Evolutionary conservation across 2,113 vertebrate genomes (phyloP), one percentile per base, ranked within the genome.

Genomic region (Tragelaphus buxtoni): DNA sequence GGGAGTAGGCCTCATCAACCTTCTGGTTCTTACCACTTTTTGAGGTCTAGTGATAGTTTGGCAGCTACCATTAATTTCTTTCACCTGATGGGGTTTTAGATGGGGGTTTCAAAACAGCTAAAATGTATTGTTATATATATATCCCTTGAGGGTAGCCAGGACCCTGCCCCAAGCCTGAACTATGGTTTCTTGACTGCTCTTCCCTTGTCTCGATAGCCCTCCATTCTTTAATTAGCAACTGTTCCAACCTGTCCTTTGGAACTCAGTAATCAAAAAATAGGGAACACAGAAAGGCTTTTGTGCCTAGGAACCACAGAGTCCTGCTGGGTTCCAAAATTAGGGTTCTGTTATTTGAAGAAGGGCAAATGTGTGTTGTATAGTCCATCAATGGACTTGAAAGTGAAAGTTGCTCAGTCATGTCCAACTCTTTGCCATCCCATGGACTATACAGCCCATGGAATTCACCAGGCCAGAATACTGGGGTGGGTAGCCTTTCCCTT

Each of bases 371-470:
- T 47, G 7, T 53, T 14, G 3, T 55, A 26, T 18, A 58, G n/a
- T 47, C 30, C 9, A 26, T 92, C 4, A 35, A 35, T 39, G 65
- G 65, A 22, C n/a, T 39, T 72, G 18, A 72, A 72, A 39, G 9
- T 39, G 65, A 69, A 69, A 69, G 18, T 22, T 0, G 0, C n/a
- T 39, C 9, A 72, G 18, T 20, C 4, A 0, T 69, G 18, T 69
- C 65, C 20, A 22, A 22, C n/a, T 11, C 18, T 35, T 69, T 39
- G 18, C n/a, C 18, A 69, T 14, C 30, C 30, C 30, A 17, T n/a
- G 61, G 30, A n/a, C 30, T 63, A 9, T 32, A 63, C n/a, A 22
- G n/a, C 11, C 65, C 65, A 39, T 39, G 65, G n/a, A 69, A 39
- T 39, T 39, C 65, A 22, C 18, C 65, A 39, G n/a, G 65, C n/a